Evolutionary conservation across 2,888 invertebrate genomes (phyloP), one percentile per base, ranked within the genome.

Genomic region (Dicyrtoma fusca): DNA sequence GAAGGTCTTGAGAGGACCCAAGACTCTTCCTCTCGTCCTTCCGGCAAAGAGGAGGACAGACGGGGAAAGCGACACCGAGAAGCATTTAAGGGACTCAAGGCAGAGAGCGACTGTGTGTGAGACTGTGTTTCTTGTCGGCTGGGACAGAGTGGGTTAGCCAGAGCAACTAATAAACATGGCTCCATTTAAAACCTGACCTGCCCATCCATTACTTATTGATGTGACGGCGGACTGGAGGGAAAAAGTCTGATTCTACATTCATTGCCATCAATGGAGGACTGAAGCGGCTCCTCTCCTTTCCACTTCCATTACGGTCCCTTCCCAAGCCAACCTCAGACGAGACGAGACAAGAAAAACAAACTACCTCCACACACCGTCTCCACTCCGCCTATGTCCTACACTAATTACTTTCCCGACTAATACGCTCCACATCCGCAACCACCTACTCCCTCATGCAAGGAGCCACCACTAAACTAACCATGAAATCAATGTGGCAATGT

Each of bases 211-310:
- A 47, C 45, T 45, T 47, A 63, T 21, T 62, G 62, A 47, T 21
- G 45, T n/a, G 45, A 45, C 23, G 23, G 45, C 17, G 47, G 53
- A 51, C 51, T 59, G 72, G 72, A 66, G 66, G 57, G 55, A 63
- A 64, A n/a, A 66, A 66, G 47, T 59, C 21, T 42, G n/a, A 72
- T 72, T 47, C 51, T 61, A 65, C 59, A 72, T 66, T 65, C 59
- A 72, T 66, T 47, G 42, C 62, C 66, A 72, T 72, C 72, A 72
- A 72, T 72, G 66, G 45, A 47, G 59, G 66, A 72, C 65, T 69
- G 61, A 69, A 66, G 64, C n/a, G n/a, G n/a, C n/a, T n/a, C 61
- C 59, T 66, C 55, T 51, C 47, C 51, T 72, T 66, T 72, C 61
- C 47, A 51, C 63, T 25, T 45, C 71, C 71, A 57, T 47, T 65